These are phyloP conservation scores for Theonella swinhoei DNA, from an alignment of 37 sponge, comb jelly and placozoan genomes.

Conservation along the genomic window DNA sequence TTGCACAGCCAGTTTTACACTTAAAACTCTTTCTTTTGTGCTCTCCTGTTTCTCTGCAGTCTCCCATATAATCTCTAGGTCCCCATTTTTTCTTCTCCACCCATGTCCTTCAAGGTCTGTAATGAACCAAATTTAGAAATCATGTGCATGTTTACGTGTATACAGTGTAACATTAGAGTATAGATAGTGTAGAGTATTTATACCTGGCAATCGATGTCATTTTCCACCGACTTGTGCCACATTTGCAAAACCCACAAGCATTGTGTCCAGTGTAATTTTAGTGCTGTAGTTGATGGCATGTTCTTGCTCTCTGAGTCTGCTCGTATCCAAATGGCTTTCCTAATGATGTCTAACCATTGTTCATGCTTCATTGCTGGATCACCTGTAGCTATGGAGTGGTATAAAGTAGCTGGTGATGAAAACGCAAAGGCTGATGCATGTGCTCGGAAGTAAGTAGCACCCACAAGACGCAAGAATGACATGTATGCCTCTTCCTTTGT, in stretches of 20 bases:
- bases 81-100: constrained; percentile 1
- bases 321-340: background rate
- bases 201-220: background rate
- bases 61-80: constrained; percentile 11
- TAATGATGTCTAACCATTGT: background rate
- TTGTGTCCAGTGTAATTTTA: background rate
- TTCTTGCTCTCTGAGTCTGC: constrained; percentile 4
- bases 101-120: background rate
- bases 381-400: background rate
- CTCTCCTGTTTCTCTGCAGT: background rate
- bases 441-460: background rate
- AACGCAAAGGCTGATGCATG: background rate
- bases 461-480: constrained; percentile 3
- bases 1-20: constrained; percentile 9
- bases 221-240: background rate
- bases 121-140: background rate
- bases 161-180: background rate
- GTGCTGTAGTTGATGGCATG: constrained; percentile 12
- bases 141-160: background rate
- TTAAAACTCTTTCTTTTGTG: background rate
- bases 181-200: background rate
- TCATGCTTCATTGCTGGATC: background rate
- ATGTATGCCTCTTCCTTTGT: background rate
- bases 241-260: constrained; percentile 7
- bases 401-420: background rate